These are phyloP conservation scores for Diadegma fenestrale DNA, from an alignment of 2,888 invertebrate species.

Conservation along the genomic window DNA sequence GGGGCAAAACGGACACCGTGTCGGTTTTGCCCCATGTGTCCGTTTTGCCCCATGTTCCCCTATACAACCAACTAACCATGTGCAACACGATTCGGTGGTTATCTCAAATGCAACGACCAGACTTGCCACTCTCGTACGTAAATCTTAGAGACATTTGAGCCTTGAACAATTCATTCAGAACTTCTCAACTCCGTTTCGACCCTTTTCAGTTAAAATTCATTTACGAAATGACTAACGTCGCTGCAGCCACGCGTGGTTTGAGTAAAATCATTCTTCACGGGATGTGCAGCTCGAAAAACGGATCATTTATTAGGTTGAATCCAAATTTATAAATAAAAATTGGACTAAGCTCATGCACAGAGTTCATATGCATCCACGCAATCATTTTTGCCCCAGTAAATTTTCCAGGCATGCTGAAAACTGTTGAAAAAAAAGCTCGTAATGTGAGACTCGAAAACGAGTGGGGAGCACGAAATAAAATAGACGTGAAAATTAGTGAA, in stretches of 20 bases:
- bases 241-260: neutral
- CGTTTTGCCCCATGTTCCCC: no score
- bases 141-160: slow-evolving; percentile 21
- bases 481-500: neutral
- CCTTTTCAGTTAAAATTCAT: neutral
- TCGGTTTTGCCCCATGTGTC: no score
- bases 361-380: neutral
- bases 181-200: neutral
- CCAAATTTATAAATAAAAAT: neutral
- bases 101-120: slow-evolving; percentile 10
- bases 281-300: neutral
- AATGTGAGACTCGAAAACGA: neutral
- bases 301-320: neutral
- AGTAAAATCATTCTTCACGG: neutral
- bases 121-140: slow-evolving; percentile 12
- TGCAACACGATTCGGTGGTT: slow-evolving; percentile 29
- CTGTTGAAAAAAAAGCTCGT: neutral
- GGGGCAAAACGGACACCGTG: no score
- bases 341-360: neutral
- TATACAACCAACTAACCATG: slow-evolving; percentile 20
- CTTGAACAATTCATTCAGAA: slow-evolving; percentile 1
- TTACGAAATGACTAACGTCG: neutral
- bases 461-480: neutral
- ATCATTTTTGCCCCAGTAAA: neutral
- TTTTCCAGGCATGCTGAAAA: neutral